Evolutionary conservation across 2,888 invertebrate genomes (phyloP), one percentile per base, ranked within the genome.

Genomic region (Ecliptopera silaceata): DNA sequence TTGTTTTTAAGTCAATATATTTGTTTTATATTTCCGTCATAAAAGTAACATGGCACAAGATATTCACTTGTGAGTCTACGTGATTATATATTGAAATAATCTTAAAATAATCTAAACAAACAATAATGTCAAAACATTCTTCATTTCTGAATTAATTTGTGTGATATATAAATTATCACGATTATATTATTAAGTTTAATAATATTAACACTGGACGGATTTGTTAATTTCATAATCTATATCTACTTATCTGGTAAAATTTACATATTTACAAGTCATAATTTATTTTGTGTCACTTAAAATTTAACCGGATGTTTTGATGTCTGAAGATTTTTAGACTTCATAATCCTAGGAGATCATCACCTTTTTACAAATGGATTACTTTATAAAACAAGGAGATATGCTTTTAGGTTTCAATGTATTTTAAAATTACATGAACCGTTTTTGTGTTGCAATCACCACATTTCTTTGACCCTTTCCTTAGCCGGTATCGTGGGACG

Each of bases 391-490:
- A 12, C 6, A 46, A 12, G 31, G 20, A 31, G 12, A 31, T 32
- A 46, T 46, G 10, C 17, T 10, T 42, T 6, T 12, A 36, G 6
- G 20, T 15, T 52, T 46, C 46, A 22, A 26, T 41, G 13, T 36
- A 10, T 34, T 41, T 18, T 11, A 42, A 42, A 13, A 22, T 46
- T 34, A 18, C 26, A 31, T 11, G 3, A 39, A 39, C 18, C 4
- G 13, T 48, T 44, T 32, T 45, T 50, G n/a, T n/a, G n/a, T 18
- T 64, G 3, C 18, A 54, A 66, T 91, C 84, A 93, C 93, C 93
- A 93, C 92, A 93, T 92, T 58, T 92, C 92, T 69, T 92, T 92
- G 18, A 92, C 86, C 74, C 92, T 83, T 69, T 92, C 92, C 13
- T 90, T 75, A 8, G 88, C 86, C 29, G 91, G 88, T 66, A 90